Conservation (phyloP, 2,888 invertebrate genomes). For the Tipula lateralis region DNA sequence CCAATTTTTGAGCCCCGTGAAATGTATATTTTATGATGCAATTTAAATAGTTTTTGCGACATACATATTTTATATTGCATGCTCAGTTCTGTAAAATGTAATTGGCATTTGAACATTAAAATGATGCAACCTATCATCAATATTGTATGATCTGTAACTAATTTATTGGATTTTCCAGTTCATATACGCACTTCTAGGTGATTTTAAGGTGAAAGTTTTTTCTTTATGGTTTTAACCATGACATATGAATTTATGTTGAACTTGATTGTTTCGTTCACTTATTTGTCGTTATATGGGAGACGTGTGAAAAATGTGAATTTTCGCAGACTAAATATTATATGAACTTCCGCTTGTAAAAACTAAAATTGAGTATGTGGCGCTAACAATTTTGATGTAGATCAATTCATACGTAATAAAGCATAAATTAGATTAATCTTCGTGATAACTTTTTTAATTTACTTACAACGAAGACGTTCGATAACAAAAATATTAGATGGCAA, state of each 20-base stretch:
- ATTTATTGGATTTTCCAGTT: neutral
- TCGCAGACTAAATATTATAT: neutral
- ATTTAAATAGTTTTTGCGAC: neutral
- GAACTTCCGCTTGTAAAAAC: neutral
- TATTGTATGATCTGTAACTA: neutral
- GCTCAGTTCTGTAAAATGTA: neutral
- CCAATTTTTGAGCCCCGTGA: neutral
- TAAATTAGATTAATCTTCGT: too few species aligned
- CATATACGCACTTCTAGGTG: neutral
- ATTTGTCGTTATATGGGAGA: neutral
- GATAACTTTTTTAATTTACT: too few species aligned
- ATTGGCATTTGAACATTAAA: neutral
- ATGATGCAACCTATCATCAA: neutral
- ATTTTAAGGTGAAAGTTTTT: neutral
- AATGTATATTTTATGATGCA: neutral
- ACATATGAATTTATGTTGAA: neutral
- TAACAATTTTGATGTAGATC: neutral
- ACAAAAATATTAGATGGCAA: neutral
- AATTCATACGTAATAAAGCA: too few species aligned
- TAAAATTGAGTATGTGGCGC: neutral
- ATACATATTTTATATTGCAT: neutral
- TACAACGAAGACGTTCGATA: neutral
- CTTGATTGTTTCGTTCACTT: neutral
- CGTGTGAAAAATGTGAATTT: neutral
- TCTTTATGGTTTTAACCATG: neutral